These are phyloP conservation scores for Hypena proboscidalis DNA, from an alignment of 2,888 invertebrate species.

Conservation along the genomic window DNA sequence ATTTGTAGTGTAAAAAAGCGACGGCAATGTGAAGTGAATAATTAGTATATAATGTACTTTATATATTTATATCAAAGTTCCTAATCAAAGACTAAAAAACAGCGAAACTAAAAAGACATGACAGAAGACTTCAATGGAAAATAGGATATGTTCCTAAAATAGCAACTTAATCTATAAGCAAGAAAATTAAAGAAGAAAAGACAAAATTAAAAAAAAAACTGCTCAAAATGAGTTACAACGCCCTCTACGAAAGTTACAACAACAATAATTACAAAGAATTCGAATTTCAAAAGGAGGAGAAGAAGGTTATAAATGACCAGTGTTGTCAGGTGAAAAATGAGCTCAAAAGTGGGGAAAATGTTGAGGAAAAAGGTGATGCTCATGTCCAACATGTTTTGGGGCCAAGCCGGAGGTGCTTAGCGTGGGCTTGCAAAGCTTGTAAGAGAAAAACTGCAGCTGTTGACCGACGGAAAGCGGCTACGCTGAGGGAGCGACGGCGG, in stretches of 20 bases:
- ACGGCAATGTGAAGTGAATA: no score
- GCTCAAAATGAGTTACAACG: slow-evolving; percentile 63
- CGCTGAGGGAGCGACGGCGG: slow-evolving; percentile 95
- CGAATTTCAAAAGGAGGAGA: slow-evolving; percentile 57
- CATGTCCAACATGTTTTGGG: slow-evolving; percentile 82
- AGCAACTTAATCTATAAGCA: no score
- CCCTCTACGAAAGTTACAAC: slow-evolving; percentile 59
- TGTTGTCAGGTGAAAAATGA: slow-evolving; percentile 73
- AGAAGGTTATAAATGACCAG: slow-evolving; percentile 48
- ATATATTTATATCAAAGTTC: neutral
- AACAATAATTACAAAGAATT: slow-evolving; percentile 56
- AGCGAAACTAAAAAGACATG: neutral
- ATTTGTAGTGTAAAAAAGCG: no score
- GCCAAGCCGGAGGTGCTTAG: slow-evolving; percentile 91
- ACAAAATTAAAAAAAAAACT: neutral
- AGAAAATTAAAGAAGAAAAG: no score
- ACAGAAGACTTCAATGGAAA: neutral
- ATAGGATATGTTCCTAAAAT: neutral
- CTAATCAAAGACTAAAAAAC: neutral
- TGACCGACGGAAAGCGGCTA: slow-evolving; percentile 98
- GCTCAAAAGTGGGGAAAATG: slow-evolving; percentile 46
- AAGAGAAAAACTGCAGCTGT: slow-evolving; percentile 98
- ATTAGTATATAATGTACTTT: no score
- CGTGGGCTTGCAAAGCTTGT: slow-evolving; percentile 99
- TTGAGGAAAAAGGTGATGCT: slow-evolving; percentile 57